Base-by-base conservation (phyloP, 2,113 vertebrate species). In the Lamprologus sp. region DNA sequence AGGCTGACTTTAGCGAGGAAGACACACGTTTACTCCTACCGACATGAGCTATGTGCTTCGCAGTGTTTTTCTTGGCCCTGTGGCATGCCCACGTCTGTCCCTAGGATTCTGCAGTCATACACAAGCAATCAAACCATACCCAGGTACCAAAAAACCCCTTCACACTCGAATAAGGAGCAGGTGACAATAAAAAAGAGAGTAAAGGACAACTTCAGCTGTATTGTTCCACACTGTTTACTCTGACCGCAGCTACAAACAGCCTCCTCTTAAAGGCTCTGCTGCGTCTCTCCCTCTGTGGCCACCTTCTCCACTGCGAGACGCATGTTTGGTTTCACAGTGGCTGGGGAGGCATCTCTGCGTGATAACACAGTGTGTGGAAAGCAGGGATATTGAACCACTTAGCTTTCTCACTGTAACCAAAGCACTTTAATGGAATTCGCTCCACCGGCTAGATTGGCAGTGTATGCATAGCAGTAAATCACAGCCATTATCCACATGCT, bases 351-450 rank as follows among this genome's bases (percentile, higher is more conserved):
- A 14, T 84, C 40, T 70, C 23, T 63, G 51, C 45, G 70, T 70
- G 81, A 84, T 31, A 84, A 42, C 31, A 47, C 21, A 23, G 85
- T 15, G 9, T 70, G 79, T 81, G 55, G 79, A 70, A 87, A 79
- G 45, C 26, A 15, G 54, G 58, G 75, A 81, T 77, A 92, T 82
- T 45, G 90, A 89, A 73, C 86, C 4, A 19, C 87, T 82, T 45
- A 9, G 87, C 86, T 83, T 85, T 51, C 55, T 83, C 81, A n/a
- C 77, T 87, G 84, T 84, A 81, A 88, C 88, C 88, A 84, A 88
- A 83, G 80, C 53, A 8, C 73, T 87, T 88, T 87, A 92, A 93
- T 92, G 87, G 84, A 81, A 88, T 90, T 89, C 81, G 84, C 85
- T 40, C 65, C 73, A 31, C 53, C 10, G 19, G 58, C 88, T 82